Conservation (phyloP, 2,797 vertebrate species). For the Scolopax bukidnonensis region DNA sequence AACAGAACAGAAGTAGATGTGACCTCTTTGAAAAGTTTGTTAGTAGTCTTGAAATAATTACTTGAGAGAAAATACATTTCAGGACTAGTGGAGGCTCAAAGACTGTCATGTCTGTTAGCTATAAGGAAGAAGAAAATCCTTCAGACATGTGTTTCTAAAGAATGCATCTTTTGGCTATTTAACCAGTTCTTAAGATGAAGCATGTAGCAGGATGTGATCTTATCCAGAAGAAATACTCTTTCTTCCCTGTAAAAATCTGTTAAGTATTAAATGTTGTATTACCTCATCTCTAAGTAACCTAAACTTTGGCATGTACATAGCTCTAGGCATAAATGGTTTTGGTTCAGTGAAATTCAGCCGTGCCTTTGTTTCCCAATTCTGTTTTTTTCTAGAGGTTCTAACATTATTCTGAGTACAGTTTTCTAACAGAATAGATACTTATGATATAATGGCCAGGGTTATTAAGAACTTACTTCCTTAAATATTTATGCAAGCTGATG, state of each 20-base stretch:
- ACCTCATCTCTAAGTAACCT: constrained; percentile 37
- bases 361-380: background rate
- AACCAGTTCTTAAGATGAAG: constrained; percentile 11
- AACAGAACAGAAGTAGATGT: background rate
- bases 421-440: background rate
- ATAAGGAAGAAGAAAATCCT: background rate
- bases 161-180: background rate
- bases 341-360: background rate
- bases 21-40: background rate
- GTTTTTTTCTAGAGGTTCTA: background rate
- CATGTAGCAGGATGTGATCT: constrained; percentile 20
- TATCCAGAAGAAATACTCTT: constrained; percentile 34
- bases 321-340: background rate
- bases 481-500: background rate
- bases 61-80: background rate
- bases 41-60: constrained; percentile 5
- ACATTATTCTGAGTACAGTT: background rate
- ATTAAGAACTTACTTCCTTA: background rate
- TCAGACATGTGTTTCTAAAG: constrained; percentile 6
- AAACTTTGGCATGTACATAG: background rate
- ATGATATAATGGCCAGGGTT: background rate
- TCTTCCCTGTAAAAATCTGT: constrained; percentile 12
- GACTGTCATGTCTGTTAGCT: background rate
- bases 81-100: background rate
- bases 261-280: constrained; percentile 19